Base-by-base conservation (phyloP, 2,113 vertebrate species). In the Sorex fumeus region DNA sequence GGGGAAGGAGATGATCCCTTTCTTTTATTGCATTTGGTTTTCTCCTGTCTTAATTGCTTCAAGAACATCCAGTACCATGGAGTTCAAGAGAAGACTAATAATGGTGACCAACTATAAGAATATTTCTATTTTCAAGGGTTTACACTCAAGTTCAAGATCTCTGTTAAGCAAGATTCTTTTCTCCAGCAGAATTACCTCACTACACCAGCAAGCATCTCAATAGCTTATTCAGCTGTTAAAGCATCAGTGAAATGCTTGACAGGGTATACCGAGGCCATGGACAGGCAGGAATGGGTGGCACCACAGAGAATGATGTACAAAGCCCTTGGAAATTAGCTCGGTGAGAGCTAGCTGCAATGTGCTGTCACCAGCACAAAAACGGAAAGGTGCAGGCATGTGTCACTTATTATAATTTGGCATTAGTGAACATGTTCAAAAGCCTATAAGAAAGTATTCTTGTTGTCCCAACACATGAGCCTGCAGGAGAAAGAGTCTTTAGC, bases 31-130 rank as follows among this genome's bases (percentile, higher is more conserved):
- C 86, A 23, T 40, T 84, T 72, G 3, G 15, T 60, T 94, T 94
- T 92, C 71, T 78, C 80, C 91, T 92, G 66, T 79, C 64, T 86
- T 90, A 93, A 75, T 32, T 84, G 28, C 13, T 74, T 74, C 91
- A 90, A 66, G 28, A 84, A 86, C 15, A 53, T 70, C 21, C 32
- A 45, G 18, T 3, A 94, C 1, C 50, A 72, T 3, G 4, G 53
- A 19, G 3, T 53, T 88, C 84, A 78, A 91, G 66, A 91, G 10
- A 47, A 32, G 88, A 36, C 36, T 83, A 93, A 62, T 60, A n/a
- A 66, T 13, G 88, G 32, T 47, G 88, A 60, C 8, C 15, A 36
- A 93, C 83, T 47, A 84, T 12, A 72, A 75, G 40, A 72, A 89
- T 23, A 75, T 47, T 81, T 92, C 13, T 30, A 89, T 34, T 83